Evolutionary conservation across 2,888 invertebrate genomes (phyloP).

Genomic region (Parelbella ahira): DNA sequence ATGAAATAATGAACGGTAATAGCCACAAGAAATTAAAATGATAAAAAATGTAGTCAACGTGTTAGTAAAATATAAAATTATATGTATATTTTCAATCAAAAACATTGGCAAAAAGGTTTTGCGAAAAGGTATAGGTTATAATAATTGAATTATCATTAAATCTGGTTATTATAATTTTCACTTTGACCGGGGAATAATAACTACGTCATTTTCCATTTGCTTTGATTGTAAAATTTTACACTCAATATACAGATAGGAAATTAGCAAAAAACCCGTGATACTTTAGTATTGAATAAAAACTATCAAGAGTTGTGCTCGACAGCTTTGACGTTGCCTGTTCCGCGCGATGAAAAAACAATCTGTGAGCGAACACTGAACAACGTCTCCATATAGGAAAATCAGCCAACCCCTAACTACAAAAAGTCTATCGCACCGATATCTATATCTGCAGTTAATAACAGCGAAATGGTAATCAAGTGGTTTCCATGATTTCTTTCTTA

Average conservation of each 20-base stretch:
- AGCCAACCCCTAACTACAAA: conserved; percentile 23
- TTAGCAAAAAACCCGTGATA: conserved; percentile 8
- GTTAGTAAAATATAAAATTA: too few relatives aligned
- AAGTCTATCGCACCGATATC: conserved; percentile 22
- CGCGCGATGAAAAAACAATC: conserved; percentile 11
- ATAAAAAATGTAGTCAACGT: too few relatives aligned
- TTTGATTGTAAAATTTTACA: conserved; percentile 4
- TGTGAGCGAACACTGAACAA: conserved; percentile 18
- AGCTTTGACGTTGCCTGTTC: conserved; percentile 15
- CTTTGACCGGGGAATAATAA: too few relatives aligned
- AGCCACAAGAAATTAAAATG: too few relatives aligned
- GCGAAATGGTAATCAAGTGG: conserved; percentile 19
- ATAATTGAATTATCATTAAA: too few relatives aligned
- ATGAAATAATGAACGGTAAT: too few relatives aligned
- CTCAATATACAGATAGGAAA: conserved; percentile 10
- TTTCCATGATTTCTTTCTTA: too few relatives aligned
- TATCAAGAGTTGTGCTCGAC: conserved; percentile 9
- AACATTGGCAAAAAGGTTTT: too few relatives aligned
- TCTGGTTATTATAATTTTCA: too few relatives aligned
- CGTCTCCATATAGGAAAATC: conserved; percentile 26
- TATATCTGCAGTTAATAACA: conserved; percentile 22
- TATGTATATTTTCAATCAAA: too few relatives aligned
- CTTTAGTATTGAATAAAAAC: conserved; percentile 17
- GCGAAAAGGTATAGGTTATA: too few relatives aligned
- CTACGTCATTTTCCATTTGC: too few relatives aligned